Evolutionary conservation across 2,797 vertebrate genomes (phyloP).

Genomic region (Lutjanus campechanus): DNA sequence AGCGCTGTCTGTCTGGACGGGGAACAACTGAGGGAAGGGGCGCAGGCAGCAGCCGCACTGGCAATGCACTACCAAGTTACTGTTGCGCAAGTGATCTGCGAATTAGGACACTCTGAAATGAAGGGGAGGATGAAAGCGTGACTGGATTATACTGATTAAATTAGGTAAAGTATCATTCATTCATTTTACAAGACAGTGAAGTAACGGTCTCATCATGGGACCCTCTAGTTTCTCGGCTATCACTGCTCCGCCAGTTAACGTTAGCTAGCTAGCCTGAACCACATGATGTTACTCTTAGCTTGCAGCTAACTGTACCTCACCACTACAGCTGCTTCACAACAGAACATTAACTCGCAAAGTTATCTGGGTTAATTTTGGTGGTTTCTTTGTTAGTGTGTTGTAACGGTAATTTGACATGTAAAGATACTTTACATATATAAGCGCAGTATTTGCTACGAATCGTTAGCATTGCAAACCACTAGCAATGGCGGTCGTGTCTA

Average conservation of each 20-base stretch:
- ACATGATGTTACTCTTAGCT: slow-evolving; percentile 35
- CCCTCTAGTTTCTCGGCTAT: slow-evolving; percentile 12
- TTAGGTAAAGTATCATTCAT: slow-evolving; percentile 57
- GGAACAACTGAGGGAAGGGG: slow-evolving; percentile 22
- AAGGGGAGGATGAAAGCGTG: slow-evolving; percentile 40
- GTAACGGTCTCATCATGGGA: slow-evolving; percentile 4
- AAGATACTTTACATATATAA: not conserved
- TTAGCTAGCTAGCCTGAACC: slow-evolving; percentile 37
- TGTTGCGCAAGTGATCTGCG: slow-evolving; percentile 38
- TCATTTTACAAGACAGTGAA: not conserved
- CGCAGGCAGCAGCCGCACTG: slow-evolving; percentile 14
- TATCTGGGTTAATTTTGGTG: rapidly evolving
- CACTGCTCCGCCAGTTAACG: slow-evolving; percentile 19
- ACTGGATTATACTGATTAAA: slow-evolving; percentile 46
- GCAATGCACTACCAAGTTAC: slow-evolving; percentile 38
- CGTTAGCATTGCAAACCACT: slow-evolving; percentile 59
- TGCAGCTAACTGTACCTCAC: not conserved
- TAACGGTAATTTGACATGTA: not conserved
- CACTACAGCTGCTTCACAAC: too few relatives aligned
- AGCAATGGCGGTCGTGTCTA: not conserved
- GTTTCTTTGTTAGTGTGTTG: not conserved
- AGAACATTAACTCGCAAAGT: not conserved
- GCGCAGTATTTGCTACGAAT: slow-evolving; percentile 32
- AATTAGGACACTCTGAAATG: slow-evolving; percentile 22
- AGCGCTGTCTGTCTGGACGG: slow-evolving; percentile 13